Evolutionary conservation across 2,888 invertebrate genomes (phyloP).

Genomic region (Timema podura): DNA sequence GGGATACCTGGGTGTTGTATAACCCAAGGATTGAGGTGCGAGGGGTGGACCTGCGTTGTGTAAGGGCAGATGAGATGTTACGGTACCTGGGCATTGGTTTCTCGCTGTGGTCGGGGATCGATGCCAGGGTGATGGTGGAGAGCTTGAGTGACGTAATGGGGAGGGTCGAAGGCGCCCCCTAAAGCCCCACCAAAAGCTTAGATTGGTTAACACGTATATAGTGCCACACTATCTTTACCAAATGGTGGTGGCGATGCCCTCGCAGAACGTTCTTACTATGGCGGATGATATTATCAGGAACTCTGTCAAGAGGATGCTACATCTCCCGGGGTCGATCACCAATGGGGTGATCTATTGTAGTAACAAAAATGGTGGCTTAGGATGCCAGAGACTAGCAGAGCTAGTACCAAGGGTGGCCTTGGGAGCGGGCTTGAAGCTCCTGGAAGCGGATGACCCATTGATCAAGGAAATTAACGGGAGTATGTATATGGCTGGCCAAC

Average conservation of each 20-base stretch:
- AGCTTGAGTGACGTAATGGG: background rate
- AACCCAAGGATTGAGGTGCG: too few relatives aligned
- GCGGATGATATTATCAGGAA: slow-evolving; percentile 20
- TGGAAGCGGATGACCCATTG: background rate
- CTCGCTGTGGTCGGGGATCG: slow-evolving; percentile 19
- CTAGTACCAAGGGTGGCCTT: slow-evolving; percentile 30
- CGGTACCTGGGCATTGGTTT: slow-evolving; percentile 12
- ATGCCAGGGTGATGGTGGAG: background rate
- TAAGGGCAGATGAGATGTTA: slow-evolving; percentile 11
- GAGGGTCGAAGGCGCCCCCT: background rate
- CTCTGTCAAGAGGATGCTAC: slow-evolving; percentile 24
- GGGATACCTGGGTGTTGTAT: too few relatives aligned
- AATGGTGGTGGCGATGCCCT: slow-evolving; percentile 12
- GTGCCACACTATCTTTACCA: slow-evolving; percentile 20
- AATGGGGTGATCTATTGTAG: slow-evolving; percentile 36
- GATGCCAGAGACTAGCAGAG: slow-evolving; percentile 36
- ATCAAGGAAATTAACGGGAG: background rate
- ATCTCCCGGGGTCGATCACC: slow-evolving; percentile 35
- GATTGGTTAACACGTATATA: slow-evolving; percentile 14
- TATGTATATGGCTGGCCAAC: background rate
- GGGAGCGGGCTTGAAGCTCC: slow-evolving; percentile 28
- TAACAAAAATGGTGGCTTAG: slow-evolving; percentile 40
- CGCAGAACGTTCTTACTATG: background rate
- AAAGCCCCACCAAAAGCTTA: slow-evolving; percentile 21
- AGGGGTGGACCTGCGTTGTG: slow-evolving; percentile 20